Evolutionary conservation across 2,888 invertebrate genomes (phyloP).

Genomic region (Yponomeuta evonymella): DNA sequence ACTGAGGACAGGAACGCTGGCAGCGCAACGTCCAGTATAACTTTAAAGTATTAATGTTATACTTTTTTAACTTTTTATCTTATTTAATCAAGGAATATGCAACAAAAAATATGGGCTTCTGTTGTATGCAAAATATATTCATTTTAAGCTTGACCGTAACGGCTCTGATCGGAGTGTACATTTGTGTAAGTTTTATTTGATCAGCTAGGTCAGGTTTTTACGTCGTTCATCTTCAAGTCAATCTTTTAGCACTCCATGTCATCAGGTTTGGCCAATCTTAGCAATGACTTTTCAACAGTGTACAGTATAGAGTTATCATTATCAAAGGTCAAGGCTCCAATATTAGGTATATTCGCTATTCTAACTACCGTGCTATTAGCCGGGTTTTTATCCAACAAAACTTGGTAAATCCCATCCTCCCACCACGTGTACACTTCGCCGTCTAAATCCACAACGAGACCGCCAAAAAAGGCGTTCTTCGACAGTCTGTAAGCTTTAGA

Average conservation of each 20-base stretch:
- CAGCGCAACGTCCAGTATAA: no score
- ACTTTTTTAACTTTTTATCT: no score
- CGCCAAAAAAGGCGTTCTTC: slow-evolving; percentile 53
- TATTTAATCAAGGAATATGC: no score
- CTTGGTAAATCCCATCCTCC: slow-evolving; percentile 58
- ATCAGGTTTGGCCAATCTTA: slow-evolving; percentile 29
- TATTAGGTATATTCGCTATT: slow-evolving; percentile 38
- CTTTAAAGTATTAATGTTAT: no score
- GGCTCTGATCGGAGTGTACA: no score
- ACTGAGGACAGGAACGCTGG: no score
- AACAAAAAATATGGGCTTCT: neutral
- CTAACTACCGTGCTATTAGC: slow-evolving; percentile 40
- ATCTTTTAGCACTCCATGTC: neutral
- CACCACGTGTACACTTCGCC: slow-evolving; percentile 59
- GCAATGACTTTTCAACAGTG: slow-evolving; percentile 43
- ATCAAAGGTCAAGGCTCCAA: slow-evolving; percentile 58
- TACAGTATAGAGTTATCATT: slow-evolving; percentile 54
- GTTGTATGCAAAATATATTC: no score
- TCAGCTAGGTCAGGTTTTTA: no score
- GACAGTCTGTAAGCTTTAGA: slow-evolving; percentile 40
- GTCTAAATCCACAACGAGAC: slow-evolving; percentile 50
- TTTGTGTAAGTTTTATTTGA: no score
- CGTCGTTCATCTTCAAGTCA: neutral
- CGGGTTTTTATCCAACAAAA: slow-evolving; percentile 39
- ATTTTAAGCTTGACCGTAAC: no score